Evolutionary conservation across 2,797 vertebrate genomes (phyloP).

Genomic region (Acanthornis magna): DNA sequence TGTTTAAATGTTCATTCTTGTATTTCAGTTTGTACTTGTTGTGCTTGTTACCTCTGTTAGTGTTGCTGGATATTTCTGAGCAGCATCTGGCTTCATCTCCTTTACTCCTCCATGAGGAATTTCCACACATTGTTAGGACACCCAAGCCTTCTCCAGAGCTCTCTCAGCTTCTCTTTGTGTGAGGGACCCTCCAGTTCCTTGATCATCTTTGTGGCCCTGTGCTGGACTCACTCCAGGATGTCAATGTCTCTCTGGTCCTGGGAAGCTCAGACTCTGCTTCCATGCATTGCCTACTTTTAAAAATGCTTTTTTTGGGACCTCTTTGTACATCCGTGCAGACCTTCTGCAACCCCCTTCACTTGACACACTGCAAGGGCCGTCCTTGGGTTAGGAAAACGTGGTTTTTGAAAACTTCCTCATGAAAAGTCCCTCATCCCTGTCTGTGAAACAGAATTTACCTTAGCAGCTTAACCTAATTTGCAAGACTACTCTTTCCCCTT

Average conservation of each 20-base stretch:
- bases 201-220: background rate
- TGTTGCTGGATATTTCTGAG: background rate
- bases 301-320: background rate
- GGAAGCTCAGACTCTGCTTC: background rate
- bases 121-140: too few relatives aligned
- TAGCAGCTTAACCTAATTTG: background rate
- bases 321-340: background rate
- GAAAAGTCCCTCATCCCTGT: background rate
- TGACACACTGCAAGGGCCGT: background rate
- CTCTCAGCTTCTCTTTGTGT: background rate
- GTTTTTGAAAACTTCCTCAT: background rate
- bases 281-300: rapidly evolving
- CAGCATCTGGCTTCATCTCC: background rate
- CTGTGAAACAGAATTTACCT: background rate
- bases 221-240: background rate
- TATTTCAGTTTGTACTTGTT: background rate
- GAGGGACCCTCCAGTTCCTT: background rate
- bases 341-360: background rate
- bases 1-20: background rate
- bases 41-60: background rate
- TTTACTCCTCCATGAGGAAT: background rate
- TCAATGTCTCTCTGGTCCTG: background rate
- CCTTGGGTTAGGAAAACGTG: background rate
- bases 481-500: background rate
- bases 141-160: too few relatives aligned